Percentiles rank a stretch among this genome's conserved stretches.
Conservation (phyloP, 2,113 vertebrate species). For the Nannospalax galili region DNA sequence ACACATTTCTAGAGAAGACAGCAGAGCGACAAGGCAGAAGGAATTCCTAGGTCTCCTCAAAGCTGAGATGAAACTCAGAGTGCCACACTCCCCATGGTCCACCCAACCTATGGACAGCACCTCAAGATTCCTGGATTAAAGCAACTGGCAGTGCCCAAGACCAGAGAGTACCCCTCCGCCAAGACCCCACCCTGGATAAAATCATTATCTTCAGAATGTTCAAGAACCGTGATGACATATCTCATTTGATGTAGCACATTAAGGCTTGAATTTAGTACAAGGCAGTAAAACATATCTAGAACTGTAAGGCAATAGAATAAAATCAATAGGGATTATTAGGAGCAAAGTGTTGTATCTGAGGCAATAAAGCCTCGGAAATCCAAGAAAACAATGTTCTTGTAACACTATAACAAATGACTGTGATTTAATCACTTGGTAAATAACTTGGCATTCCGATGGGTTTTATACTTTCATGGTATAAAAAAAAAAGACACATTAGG, state of each 20-base stretch:
- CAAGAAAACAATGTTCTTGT: constrained; percentile 84
- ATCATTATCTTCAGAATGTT: constrained; percentile 83
- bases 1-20: neutral
- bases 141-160: neutral
- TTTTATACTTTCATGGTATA: constrained; percentile 79
- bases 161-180: accelerated
- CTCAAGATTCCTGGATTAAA: neutral
- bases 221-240: constrained; percentile 81
- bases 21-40: neutral
- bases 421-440: constrained; percentile 88
- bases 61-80: neutral
- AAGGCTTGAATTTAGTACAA: constrained; percentile 83
- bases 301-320: constrained; percentile 83
- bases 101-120: neutral
- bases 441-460: constrained; percentile 82
- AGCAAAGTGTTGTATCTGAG: constrained; percentile 79
- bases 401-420: constrained; percentile 83
- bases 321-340: constrained; percentile 85
- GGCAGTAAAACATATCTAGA: constrained; percentile 83
- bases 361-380: constrained; percentile 84
- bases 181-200: constrained; percentile 71
- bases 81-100: neutral
- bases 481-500: constrained; percentile 75
- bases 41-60: neutral
- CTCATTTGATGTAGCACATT: constrained; percentile 85